Evolutionary conservation across 2,797 vertebrate genomes (phyloP).

Genomic region (Tinamus major): DNA sequence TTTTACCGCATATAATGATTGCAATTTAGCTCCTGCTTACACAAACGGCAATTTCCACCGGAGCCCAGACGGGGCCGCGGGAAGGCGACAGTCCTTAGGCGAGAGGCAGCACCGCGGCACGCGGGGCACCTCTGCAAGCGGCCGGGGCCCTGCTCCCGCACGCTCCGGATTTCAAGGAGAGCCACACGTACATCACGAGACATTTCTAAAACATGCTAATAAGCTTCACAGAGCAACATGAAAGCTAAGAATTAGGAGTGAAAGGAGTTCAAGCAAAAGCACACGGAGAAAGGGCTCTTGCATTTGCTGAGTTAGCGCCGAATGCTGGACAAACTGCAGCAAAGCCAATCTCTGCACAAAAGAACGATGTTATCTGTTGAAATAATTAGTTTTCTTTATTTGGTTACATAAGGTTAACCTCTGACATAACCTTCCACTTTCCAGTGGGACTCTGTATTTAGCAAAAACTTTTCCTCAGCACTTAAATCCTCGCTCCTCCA

Average conservation of each 20-base stretch:
- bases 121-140: not conserved
- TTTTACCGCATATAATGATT: slow-evolving; percentile 61
- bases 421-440: slow-evolving; percentile 61
- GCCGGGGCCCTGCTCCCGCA: not conserved
- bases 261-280: not conserved
- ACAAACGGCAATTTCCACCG: slow-evolving; percentile 66
- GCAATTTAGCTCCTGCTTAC: slow-evolving; percentile 53
- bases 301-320: not conserved
- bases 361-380: slow-evolving; percentile 47
- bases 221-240: slow-evolving; percentile 10
- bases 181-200: slow-evolving; percentile 5
- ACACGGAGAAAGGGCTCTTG: not conserved
- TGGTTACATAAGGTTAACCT: slow-evolving; percentile 66
- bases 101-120: not conserved
- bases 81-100: not conserved
- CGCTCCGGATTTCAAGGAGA: slow-evolving; percentile 45
- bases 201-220: slow-evolving; percentile 36
- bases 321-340: slow-evolving; percentile 32
- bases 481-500: slow-evolving; percentile 38
- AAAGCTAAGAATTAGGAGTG: slow-evolving; percentile 49
- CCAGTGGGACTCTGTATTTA: slow-evolving; percentile 38
- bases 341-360: slow-evolving; percentile 47
- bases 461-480: slow-evolving; percentile 50
- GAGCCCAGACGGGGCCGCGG: slow-evolving; percentile 1
- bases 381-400: slow-evolving; percentile 68